Percentiles rank a stretch among this genome's conserved stretches.
Conservation (phyloP, 1,140 invertebrate genomes). For the Cotesia vestalis region DNA sequence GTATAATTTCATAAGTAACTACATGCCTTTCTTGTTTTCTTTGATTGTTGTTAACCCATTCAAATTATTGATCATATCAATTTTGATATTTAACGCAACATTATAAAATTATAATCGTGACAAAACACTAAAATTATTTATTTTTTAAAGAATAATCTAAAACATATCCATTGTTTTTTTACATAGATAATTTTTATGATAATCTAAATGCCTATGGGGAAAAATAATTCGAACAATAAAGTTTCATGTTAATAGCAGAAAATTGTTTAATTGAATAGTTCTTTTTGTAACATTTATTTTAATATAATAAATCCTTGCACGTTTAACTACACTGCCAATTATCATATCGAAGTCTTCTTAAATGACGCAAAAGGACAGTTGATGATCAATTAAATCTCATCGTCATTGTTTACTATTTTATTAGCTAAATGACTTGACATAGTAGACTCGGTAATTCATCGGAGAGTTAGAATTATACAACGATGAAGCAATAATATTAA, state of each 20-base stretch:
- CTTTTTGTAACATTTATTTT: not conserved
- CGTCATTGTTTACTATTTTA: not conserved
- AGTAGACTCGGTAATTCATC: too few relatives aligned
- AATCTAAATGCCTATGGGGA: too few relatives aligned
- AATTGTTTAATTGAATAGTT: too few relatives aligned
- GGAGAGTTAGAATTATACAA: too few relatives aligned
- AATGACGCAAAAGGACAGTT: conserved; percentile 14
- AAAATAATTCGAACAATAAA: too few relatives aligned
- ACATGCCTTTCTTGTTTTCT: not conserved
- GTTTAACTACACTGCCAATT: not conserved
- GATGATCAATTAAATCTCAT: not conserved
- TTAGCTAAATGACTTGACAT: not conserved
- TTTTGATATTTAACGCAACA: not conserved
- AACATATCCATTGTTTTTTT: too few relatives aligned
- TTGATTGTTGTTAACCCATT: not conserved
- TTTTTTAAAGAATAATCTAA: too few relatives aligned
- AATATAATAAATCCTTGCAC: conserved; percentile 11
- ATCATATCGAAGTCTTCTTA: conserved; percentile 10
- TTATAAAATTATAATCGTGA: not conserved
- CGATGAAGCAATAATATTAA: too few relatives aligned
- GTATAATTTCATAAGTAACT: conserved; percentile 9
- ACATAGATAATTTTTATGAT: too few relatives aligned
- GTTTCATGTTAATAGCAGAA: too few relatives aligned
- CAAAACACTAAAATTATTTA: too few relatives aligned
- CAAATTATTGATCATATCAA: conserved; percentile 13